A percentile compares a stretch with the other conserved stretches of the same genome.
These are phyloP conservation scores for Petrosia ficiformis DNA, from an alignment of 37 sponge, comb jelly and placozoan genomes.

Conservation along the genomic window DNA sequence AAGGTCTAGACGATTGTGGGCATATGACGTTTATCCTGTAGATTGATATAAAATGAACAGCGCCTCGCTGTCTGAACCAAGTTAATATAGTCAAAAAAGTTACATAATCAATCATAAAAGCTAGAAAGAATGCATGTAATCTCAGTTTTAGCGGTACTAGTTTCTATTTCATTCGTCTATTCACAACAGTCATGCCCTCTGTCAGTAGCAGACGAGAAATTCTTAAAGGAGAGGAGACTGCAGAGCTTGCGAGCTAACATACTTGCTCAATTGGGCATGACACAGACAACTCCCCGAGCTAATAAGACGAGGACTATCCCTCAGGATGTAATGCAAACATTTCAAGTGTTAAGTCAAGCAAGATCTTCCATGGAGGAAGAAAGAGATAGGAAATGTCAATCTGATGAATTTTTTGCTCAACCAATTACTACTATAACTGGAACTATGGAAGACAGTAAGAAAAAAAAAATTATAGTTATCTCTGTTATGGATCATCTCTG, in stretches of 20 bases:
- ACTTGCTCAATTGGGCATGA: constrained; percentile 47
- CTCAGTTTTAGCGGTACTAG: too few relatives aligned
- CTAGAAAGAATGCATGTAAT: too few relatives aligned
- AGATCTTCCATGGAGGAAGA: constrained; percentile 10
- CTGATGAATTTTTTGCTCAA: constrained; percentile 43
- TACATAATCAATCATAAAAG: too few relatives aligned
- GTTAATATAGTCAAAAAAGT: too few relatives aligned
- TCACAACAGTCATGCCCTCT: too few relatives aligned
- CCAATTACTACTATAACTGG: constrained; percentile 49
- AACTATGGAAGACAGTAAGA: neutral
- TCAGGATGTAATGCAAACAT: constrained; percentile 4
- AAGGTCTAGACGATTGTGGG: too few relatives aligned
- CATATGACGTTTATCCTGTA: too few relatives aligned
- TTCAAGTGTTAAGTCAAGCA: constrained; percentile 7
- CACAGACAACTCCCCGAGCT: neutral
- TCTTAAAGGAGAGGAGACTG: constrained; percentile 15
- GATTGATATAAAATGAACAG: too few relatives aligned
- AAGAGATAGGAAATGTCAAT: constrained; percentile 19
- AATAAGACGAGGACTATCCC: neutral
- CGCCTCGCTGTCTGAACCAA: too few relatives aligned
- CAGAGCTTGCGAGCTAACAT: constrained; percentile 27
- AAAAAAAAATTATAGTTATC: neutral
- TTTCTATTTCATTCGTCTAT: too few relatives aligned
- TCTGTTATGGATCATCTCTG: neutral
- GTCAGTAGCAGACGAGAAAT: neutral